Evolutionary conservation across 2,888 invertebrate species (phyloP).

Genomic region (Acanthosepion pharaonis): DNA sequence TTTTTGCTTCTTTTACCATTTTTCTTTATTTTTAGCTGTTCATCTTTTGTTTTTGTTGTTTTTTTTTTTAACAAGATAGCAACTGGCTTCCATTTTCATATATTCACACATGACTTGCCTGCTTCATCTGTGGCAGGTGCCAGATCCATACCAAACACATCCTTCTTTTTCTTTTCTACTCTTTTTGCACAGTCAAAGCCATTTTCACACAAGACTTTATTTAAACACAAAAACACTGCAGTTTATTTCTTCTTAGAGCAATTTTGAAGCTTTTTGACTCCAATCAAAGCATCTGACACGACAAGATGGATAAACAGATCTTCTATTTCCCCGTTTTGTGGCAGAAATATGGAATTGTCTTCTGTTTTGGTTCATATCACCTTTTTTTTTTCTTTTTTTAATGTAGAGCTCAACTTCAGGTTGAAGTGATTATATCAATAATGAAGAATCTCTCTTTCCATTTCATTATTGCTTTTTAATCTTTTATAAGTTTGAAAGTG

Average conservation of each 20-base stretch:
- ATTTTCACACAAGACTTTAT: neutral
- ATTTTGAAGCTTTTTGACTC: neutral
- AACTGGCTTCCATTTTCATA: neutral
- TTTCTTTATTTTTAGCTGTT: neutral
- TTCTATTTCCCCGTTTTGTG: neutral
- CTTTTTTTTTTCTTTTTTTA: neutral
- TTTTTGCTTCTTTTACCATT: too few species aligned
- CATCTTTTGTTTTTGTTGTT: neutral
- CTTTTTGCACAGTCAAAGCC: neutral
- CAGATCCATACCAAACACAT: neutral
- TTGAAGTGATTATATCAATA: neutral
- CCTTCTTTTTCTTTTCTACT: neutral
- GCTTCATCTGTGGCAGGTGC: neutral
- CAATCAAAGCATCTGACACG: neutral
- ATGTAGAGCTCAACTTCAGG: neutral
- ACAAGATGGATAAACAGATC: neutral
- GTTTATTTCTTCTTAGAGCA: neutral
- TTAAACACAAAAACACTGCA: neutral
- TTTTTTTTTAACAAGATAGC: neutral
- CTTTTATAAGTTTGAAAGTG: neutral
- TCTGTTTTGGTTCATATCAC: too few species aligned
- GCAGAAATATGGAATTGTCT: neutral
- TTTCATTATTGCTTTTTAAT: neutral
- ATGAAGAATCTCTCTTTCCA: too few species aligned
- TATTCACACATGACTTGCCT: neutral